Evolutionary conservation across 1,140 invertebrate genomes (phyloP).

Genomic region (Gryllus bimaculatus): DNA sequence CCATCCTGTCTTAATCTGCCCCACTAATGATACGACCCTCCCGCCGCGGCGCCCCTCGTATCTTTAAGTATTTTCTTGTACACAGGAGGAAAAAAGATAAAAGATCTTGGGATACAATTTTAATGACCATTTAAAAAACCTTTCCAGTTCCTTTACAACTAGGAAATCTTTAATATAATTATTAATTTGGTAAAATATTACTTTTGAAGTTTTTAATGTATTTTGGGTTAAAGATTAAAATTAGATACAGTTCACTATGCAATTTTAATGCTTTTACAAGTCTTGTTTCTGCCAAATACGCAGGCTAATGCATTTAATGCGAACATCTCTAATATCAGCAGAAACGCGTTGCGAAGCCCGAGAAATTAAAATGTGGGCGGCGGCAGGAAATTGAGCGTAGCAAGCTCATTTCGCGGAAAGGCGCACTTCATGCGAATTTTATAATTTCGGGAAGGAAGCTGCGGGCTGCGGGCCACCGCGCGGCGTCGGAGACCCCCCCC

Average conservation of each 20-base stretch:
- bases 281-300: neutral
- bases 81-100: neutral
- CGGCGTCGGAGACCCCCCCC: neutral
- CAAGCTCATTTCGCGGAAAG: neutral
- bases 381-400: neutral
- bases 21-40: slow-evolving; percentile 3
- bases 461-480: neutral
- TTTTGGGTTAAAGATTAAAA: neutral
- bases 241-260: neutral
- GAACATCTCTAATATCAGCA: neutral
- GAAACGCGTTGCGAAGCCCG: no score
- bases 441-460: slow-evolving; percentile 4
- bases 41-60: no score
- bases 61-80: slow-evolving; percentile 6
- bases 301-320: neutral
- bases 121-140: neutral
- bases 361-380: neutral
- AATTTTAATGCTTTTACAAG: neutral
- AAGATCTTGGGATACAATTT: neutral
- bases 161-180: neutral
- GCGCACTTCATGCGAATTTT: neutral
- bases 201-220: neutral
- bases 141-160: neutral
- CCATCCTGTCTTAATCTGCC: neutral
- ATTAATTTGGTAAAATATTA: neutral